Conservation (phyloP, 2,797 vertebrate species). For the Alcedo atthis region DNA sequence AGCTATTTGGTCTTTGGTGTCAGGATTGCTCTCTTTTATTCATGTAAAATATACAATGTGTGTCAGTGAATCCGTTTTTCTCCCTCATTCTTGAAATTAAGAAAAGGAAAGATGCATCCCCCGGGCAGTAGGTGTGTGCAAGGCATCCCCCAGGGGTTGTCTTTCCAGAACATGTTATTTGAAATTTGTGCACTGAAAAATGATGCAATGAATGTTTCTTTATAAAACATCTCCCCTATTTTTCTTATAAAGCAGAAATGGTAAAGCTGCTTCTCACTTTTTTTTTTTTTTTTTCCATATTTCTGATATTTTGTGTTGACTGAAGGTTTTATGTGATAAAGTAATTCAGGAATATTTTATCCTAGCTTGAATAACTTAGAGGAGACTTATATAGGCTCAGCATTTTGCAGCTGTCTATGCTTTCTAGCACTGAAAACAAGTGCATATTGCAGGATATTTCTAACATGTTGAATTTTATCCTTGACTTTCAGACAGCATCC, state of each 20-base stretch:
- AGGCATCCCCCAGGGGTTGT: not conserved
- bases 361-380: not conserved
- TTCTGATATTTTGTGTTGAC: not conserved
- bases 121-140: not conserved
- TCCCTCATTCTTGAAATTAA: not conserved
- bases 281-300: not conserved
- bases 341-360: not conserved
- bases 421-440: not conserved
- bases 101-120: not conserved
- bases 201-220: not conserved
- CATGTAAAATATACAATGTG: accelerated
- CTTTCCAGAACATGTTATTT: not conserved
- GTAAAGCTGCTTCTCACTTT: not conserved
- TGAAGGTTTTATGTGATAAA: not conserved
- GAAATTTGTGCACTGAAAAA: not conserved
- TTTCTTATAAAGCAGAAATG: not conserved
- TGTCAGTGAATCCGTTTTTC: not conserved
- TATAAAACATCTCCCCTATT: not conserved
- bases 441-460: not conserved
- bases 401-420: not conserved
- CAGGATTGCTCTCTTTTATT: not conserved
- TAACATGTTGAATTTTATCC: not conserved
- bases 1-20: not conserved
- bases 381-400: not conserved
- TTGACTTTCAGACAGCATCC: not conserved